Evolutionary conservation across 2,797 vertebrate species (phyloP).

Genomic region (Gymnocypris eckloni): DNA sequence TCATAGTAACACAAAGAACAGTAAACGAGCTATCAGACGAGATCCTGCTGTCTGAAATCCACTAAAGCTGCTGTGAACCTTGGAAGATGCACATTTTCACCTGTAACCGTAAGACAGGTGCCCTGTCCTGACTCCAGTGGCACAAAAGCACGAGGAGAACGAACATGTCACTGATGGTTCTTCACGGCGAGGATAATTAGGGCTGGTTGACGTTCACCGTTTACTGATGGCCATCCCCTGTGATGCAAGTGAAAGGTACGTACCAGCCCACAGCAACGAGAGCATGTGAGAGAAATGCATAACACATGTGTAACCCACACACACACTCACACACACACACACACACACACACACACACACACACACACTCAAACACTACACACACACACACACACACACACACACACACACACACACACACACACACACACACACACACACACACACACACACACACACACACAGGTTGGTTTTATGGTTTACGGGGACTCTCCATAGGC

Average conservation of each 20-base stretch:
- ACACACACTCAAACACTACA: neutral
- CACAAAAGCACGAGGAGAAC: conserved; percentile 10
- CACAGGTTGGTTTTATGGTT: neutral
- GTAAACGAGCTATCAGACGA: neutral
- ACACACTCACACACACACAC: conserved; percentile 12
- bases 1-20: conserved; percentile 21
- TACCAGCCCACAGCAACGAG: conserved; percentile 39
- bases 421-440: neutral
- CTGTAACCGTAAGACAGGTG: neutral
- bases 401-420: conserved; percentile 12
- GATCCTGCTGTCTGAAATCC: neutral
- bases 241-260: conserved; percentile 59
- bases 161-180: conserved; percentile 27
- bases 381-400: conserved; percentile 17
- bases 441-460: neutral
- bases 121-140: neutral
- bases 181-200: conserved; percentile 43
- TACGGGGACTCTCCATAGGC: too few species aligned
- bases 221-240: conserved; percentile 26
- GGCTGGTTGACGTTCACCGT: conserved; percentile 43
- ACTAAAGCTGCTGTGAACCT: neutral
- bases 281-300: conserved; percentile 20
- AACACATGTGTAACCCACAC: neutral
- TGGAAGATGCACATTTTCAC: conserved; percentile 9
- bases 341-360: conserved; percentile 15